A percentile compares a stretch with the other conserved stretches of the same genome.
These are phyloP conservation scores for Oreortyx pictus DNA, from an alignment of 2,797 vertebrate species.

Conservation along the genomic window DNA sequence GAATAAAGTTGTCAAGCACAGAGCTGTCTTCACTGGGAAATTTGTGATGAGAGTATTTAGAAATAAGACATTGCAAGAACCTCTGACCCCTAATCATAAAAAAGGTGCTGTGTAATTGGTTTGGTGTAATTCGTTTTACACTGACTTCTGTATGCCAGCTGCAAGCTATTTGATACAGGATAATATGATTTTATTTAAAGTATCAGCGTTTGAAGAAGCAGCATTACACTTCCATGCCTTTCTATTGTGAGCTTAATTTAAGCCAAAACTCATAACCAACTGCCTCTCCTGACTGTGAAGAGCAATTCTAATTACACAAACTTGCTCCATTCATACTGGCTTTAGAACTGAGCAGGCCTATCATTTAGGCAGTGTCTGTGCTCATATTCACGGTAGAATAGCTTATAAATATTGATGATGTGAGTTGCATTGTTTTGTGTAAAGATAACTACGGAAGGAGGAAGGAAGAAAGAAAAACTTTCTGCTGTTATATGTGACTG, in stretches of 20 bases:
- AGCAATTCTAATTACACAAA: neutral
- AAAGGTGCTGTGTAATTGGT: fast-evolving
- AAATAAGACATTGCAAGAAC: neutral
- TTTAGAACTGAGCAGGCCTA: neutral
- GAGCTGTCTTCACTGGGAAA: neutral
- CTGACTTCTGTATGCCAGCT: neutral
- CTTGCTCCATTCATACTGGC: neutral
- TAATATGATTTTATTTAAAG: neutral
- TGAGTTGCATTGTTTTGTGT: neutral
- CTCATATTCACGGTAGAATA: neutral
- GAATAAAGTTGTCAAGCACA: neutral
- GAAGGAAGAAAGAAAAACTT: neutral
- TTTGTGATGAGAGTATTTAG: neutral
- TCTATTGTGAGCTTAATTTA: neutral
- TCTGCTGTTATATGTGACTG: neutral
- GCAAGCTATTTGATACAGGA: neutral
- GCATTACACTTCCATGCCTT: neutral
- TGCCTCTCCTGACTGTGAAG: neutral
- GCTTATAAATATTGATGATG: neutral
- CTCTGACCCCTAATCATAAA: neutral
- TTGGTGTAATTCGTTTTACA: neutral
- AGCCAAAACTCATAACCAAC: neutral
- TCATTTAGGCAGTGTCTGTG: neutral
- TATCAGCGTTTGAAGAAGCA: neutral
- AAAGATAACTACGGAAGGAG: neutral